These are phyloP conservation scores for Rhodeus uyekii DNA, from an alignment of 2,797 vertebrate genomes.

Conservation along the genomic window DNA sequence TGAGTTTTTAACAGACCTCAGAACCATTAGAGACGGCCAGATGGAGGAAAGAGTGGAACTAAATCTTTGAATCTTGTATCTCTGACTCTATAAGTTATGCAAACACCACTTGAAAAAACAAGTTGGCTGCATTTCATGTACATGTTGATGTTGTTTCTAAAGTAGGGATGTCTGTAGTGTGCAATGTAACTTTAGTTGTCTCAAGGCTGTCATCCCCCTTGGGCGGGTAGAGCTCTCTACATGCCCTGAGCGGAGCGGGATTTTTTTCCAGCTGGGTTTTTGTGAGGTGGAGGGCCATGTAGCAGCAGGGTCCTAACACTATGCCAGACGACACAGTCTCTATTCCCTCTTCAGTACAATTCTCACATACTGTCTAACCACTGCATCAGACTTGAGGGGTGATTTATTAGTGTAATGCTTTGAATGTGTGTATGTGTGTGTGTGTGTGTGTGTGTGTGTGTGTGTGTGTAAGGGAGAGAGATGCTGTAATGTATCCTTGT, in stretches of 20 bases:
- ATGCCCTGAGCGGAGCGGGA: not conserved
- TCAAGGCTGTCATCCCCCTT: not conserved
- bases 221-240: not conserved
- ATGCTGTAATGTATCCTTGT: not conserved
- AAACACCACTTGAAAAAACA: not conserved
- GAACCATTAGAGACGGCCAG: not conserved
- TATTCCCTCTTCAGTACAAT: not conserved
- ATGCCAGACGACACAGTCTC: slow-evolving; percentile 18
- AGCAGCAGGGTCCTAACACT: slow-evolving; percentile 41
- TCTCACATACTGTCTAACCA: not conserved
- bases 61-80: not conserved
- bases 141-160: slow-evolving; percentile 25
- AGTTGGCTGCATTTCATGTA: not conserved
- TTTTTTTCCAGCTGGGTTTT: slow-evolving; percentile 23
- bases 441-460: not conserved
- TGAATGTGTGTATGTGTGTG: not conserved
- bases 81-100: not conserved
- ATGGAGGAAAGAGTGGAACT: not conserved
- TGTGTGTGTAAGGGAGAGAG: too few species aligned
- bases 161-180: not conserved
- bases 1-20: not conserved
- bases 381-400: not conserved
- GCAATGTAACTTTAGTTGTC: not conserved
- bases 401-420: slow-evolving; percentile 19
- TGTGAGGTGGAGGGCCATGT: slow-evolving; percentile 17